Evolutionary conservation across 2,113 vertebrate species (phyloP).

Genomic region (Acinonyx jubatus): DNA sequence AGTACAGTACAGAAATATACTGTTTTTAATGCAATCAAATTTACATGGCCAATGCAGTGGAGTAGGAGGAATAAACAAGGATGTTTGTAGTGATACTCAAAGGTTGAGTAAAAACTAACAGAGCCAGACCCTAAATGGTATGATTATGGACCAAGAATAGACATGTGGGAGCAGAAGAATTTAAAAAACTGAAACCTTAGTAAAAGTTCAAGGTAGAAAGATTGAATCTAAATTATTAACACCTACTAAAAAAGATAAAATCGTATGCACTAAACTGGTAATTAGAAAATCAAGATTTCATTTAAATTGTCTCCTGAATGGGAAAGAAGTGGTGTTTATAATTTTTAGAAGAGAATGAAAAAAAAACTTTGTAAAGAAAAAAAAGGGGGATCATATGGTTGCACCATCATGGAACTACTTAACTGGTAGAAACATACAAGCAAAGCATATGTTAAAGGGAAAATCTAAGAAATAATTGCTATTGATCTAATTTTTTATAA

Average conservation of each 20-base stretch:
- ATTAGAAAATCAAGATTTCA: slow-evolving; percentile 51
- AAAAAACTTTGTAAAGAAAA: not conserved
- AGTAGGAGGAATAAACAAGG: slow-evolving; percentile 45
- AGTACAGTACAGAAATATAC: not conserved
- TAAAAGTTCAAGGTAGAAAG: slow-evolving; percentile 46
- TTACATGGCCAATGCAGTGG: not conserved
- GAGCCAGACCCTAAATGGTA: slow-evolving; percentile 6
- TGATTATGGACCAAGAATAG: slow-evolving; percentile 53
- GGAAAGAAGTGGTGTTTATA: not conserved
- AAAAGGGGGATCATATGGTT: not conserved
- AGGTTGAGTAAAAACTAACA: slow-evolving; percentile 60
- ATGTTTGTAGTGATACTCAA: not conserved
- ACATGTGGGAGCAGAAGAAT: slow-evolving; percentile 43
- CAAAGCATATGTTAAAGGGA: not conserved
- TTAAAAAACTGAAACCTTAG: slow-evolving; percentile 49
- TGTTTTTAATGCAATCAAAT: not conserved
- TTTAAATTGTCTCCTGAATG: slow-evolving; percentile 9
- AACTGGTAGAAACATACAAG: not conserved
- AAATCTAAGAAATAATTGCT: slow-evolving; percentile 6
- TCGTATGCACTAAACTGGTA: not conserved
- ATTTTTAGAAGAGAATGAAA: slow-evolving; percentile 19
- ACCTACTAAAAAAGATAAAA: slow-evolving; percentile 57
- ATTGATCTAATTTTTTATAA: slow-evolving; percentile 28
- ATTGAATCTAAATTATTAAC: slow-evolving; percentile 58
- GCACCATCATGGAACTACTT: not conserved